Evolutionary conservation across 2,113 vertebrate genomes (phyloP).

Genomic region (Ailurus styani): DNA sequence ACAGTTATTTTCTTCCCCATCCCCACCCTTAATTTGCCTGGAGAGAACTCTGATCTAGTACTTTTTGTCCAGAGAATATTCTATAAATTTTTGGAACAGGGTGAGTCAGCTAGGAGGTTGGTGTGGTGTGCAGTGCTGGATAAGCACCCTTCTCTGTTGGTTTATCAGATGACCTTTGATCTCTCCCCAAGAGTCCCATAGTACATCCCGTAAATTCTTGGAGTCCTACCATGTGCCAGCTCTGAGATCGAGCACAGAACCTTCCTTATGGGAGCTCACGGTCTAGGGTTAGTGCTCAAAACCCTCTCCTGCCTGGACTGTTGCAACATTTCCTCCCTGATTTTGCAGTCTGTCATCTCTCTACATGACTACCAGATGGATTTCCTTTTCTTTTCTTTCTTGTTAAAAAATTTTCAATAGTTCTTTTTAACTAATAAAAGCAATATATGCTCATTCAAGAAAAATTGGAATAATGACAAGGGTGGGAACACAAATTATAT

Average conservation of each 20-base stretch:
- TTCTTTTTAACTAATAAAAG: neutral
- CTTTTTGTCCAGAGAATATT: neutral
- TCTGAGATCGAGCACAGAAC: neutral
- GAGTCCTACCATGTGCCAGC: neutral
- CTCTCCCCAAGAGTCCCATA: neutral
- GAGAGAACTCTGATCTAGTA: neutral
- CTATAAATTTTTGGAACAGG: neutral
- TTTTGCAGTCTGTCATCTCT: neutral
- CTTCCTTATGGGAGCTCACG: neutral
- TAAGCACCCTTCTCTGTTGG: neutral
- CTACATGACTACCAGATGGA: neutral
- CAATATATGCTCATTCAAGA: neutral
- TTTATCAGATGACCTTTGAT: neutral
- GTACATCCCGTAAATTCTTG: neutral
- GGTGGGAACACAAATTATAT: neutral
- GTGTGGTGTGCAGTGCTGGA: neutral
- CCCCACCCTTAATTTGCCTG: neutral
- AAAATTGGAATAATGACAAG: neutral
- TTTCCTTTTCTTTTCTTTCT: neutral
- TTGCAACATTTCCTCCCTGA: neutral
- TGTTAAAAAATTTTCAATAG: neutral
- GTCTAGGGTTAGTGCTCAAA: neutral
- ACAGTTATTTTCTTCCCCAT: neutral
- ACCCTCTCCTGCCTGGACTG: neutral
- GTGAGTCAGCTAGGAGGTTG: neutral